Evolutionary conservation across 2,797 vertebrate genomes (phyloP).

Genomic region (Agapornis canus): DNA sequence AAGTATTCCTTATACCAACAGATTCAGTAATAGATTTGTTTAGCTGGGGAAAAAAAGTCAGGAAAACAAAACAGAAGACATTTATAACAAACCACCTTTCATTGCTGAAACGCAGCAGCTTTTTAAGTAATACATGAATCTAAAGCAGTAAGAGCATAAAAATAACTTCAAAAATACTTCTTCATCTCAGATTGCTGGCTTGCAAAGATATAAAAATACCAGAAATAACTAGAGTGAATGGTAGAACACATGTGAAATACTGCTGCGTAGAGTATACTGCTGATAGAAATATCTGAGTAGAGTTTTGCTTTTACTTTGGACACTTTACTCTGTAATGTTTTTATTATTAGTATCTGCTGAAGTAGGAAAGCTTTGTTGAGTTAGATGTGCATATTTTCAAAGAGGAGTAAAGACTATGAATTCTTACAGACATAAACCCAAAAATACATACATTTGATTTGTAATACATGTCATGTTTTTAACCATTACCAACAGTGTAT

Average conservation of each 20-base stretch:
- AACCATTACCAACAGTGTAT: neutral
- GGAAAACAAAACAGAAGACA: neutral
- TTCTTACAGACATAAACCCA: neutral
- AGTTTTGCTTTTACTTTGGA: neutral
- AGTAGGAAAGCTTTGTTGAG: neutral
- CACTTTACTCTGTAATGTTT: neutral
- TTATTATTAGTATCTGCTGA: neutral
- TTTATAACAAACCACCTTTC: neutral
- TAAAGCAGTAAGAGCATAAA: neutral
- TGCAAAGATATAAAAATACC: neutral
- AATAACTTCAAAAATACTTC: neutral
- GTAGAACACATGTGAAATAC: neutral
- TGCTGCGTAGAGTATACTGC: neutral
- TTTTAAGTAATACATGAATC: neutral
- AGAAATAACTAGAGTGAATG: neutral
- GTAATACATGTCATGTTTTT: neutral
- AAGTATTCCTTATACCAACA: constrained; percentile 78
- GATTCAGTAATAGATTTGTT: constrained; percentile 80
- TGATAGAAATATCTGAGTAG: neutral
- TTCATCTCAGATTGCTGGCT: neutral
- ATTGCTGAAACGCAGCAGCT: neutral
- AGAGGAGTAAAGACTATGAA: neutral
- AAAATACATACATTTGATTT: neutral
- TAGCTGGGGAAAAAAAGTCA: constrained; percentile 72
- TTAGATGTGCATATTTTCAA: neutral